Evolutionary conservation across 2,797 vertebrate species (phyloP).

Genomic region (Neomorphus geoffroyi): DNA sequence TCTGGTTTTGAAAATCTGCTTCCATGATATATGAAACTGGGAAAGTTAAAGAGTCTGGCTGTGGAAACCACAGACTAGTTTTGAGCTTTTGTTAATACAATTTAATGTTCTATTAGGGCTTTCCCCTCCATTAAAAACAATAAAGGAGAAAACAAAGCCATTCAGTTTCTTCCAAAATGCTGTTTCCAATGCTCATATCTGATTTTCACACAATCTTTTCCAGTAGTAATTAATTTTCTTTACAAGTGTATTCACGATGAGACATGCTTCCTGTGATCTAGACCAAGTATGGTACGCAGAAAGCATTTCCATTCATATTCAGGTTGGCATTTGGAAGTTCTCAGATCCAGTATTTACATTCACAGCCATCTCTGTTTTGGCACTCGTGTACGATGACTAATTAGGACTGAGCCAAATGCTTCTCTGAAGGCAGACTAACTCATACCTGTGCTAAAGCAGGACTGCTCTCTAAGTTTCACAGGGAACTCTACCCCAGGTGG

Average conservation of each 20-base stretch:
- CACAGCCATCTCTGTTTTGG: not conserved
- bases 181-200: not conserved
- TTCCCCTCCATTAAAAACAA: not conserved
- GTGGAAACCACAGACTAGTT: not conserved
- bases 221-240: conserved; percentile 22
- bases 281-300: not conserved
- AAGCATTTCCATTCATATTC: conserved; percentile 8
- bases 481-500: not conserved
- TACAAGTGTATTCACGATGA: not conserved
- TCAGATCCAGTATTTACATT: not conserved
- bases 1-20: not conserved
- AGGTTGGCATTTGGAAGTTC: not conserved
- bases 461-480: not conserved
- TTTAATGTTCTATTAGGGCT: not conserved
- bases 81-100: not conserved
- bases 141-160: not conserved
- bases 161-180: not conserved
- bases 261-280: not conserved
- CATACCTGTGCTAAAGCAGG: not conserved
- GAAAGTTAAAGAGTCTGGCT: not conserved
- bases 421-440: not conserved
- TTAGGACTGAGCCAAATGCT: not conserved
- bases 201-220: not conserved
- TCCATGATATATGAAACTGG: not conserved
- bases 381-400: not conserved